Evolutionary conservation across 2,888 invertebrate species (phyloP).

Genomic region (Caenorhabditis afra): DNA sequence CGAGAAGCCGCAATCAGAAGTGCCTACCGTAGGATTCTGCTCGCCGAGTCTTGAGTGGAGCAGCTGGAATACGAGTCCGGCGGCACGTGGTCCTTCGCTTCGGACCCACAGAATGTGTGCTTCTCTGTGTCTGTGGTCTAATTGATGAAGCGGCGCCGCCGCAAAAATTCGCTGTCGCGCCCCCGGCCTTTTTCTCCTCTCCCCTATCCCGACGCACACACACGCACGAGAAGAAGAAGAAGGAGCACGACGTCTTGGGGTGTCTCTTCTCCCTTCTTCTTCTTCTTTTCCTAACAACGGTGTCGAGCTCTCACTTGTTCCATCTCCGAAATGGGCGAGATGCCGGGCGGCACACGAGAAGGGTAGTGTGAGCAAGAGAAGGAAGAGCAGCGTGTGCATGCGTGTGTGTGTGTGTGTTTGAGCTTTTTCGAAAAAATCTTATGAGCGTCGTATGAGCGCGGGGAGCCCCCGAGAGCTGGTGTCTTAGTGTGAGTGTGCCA

Average conservation of each 20-base stretch:
- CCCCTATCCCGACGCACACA: conserved; percentile 30
- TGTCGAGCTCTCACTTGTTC: conserved; percentile 26
- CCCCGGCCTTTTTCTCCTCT: conserved; percentile 1
- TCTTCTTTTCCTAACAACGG: conserved; percentile 24
- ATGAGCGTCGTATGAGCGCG: conserved; percentile 14
- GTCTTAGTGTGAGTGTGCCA: conserved; percentile 15
- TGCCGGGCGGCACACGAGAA: background rate
- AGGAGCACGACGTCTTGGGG: conserved; percentile 26
- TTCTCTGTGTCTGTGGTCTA: conserved; percentile 25
- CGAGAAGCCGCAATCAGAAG: no score
- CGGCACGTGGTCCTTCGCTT: no score
- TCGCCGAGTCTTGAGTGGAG: background rate
- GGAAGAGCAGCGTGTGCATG: background rate
- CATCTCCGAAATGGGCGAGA: conserved; percentile 16
- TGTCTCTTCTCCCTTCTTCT: conserved; percentile 5
- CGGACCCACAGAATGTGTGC: conserved; percentile 7
- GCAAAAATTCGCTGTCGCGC: conserved; percentile 33
- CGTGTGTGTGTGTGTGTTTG: conserved; percentile 11
- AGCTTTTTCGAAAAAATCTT: conserved; percentile 29
- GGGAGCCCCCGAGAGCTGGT: conserved; percentile 3
- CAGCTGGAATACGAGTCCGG: background rate
- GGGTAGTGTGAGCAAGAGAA: background rate
- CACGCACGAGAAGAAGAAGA: conserved; percentile 22
- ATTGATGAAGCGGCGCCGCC: conserved; percentile 42
- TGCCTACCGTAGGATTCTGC: conserved; percentile 8